These are phyloP conservation scores for Melanotaenia maccullochi DNA, from an alignment of 2,797 vertebrate species.

Conservation along the genomic window DNA sequence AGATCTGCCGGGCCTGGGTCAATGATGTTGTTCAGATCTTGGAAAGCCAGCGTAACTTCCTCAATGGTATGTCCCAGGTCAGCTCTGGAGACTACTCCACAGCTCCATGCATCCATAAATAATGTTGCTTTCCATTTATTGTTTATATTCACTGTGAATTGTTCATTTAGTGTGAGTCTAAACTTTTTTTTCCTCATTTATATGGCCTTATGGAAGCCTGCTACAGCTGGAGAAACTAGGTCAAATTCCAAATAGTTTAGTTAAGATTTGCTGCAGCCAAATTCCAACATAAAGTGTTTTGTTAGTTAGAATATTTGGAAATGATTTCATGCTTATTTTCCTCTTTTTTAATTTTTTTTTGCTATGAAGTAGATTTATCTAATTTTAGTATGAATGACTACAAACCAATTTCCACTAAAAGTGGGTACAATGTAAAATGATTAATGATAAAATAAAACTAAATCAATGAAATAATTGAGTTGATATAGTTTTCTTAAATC, in stretches of 20 bases:
- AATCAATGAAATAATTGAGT: no score
- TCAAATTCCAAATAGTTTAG: neutral
- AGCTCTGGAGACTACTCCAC: neutral
- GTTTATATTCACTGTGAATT: neutral
- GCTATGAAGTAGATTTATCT: no score
- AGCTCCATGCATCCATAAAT: constrained; percentile 5
- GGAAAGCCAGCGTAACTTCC: constrained; percentile 93
- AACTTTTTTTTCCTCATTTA: neutral
- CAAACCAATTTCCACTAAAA: no score
- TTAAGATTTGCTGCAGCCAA: neutral
- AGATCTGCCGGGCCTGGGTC: constrained; percentile 88
- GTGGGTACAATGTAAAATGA: no score
- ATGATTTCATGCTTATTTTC: neutral
- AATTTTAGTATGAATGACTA: no score
- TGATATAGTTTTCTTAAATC: no score
- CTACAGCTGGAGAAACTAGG: neutral
- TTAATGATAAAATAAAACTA: no score
- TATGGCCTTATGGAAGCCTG: neutral
- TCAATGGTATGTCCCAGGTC: constrained; percentile 84
- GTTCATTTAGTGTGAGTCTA: neutral
- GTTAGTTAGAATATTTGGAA: rapidly evolving
- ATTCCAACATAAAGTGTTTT: neutral
- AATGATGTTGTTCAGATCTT: constrained; percentile 90
- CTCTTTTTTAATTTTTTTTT: neutral
- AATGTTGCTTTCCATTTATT: constrained; percentile 21